A percentile compares a stretch with the other conserved stretches of the same genome.
Conservation (phyloP, 2,797 vertebrate species). For the Calcarius lapponicus region DNA sequence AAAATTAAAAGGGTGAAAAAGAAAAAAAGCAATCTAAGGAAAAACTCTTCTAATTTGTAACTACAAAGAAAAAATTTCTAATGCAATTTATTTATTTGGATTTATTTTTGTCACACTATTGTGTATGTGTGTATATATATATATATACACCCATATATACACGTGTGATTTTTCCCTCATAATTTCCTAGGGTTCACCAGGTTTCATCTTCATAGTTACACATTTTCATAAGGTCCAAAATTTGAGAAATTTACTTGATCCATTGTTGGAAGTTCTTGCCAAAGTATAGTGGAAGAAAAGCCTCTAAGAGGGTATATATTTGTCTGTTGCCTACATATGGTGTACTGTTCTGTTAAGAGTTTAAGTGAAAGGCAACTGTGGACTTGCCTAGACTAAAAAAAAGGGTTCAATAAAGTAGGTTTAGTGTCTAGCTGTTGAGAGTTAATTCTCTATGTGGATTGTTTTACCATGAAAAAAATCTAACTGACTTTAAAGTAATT, state of each 20-base stretch:
- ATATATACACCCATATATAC: too few relatives aligned
- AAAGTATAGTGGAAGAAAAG: not conserved
- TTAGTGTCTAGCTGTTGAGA: not conserved
- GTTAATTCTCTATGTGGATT: not conserved
- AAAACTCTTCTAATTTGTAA: not conserved
- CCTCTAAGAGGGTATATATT: not conserved
- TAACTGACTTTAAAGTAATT: not conserved
- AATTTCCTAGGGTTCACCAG: not conserved
- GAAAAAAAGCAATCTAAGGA: accelerated
- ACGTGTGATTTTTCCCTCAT: not conserved
- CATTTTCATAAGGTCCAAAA: not conserved
- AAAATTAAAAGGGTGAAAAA: not conserved
- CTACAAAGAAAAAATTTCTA: not conserved
- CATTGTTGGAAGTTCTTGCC: not conserved
- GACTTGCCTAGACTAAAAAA: not conserved
- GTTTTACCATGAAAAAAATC: not conserved
- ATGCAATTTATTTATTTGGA: not conserved
- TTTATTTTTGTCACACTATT: not conserved
- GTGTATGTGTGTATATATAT: not conserved
- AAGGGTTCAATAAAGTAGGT: not conserved
- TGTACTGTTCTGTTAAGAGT: not conserved
- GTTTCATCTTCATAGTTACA: not conserved
- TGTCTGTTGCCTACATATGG: not conserved
- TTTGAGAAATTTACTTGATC: not conserved
- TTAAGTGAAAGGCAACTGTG: not conserved